phyloP scores from a whole-genome alignment of 2,888 invertebrate genomes.

The Tromatobia lineatoria region DNA sequence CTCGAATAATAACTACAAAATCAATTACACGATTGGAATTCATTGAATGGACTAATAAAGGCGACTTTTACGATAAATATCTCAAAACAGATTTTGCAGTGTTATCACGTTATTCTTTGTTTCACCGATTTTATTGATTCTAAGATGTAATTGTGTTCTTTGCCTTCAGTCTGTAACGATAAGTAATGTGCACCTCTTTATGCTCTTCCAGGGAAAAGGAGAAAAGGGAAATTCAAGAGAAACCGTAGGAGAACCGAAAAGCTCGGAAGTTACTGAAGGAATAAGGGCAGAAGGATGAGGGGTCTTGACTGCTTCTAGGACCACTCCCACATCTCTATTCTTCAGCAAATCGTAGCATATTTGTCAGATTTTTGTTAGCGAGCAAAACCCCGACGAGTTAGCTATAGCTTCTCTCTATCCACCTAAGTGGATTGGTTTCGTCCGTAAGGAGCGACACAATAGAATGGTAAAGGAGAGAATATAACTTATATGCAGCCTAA shows the following conservation, averaged over 20 bases:
- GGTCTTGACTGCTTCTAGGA: slow-evolving; percentile 51
- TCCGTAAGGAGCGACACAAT: slow-evolving; percentile 44
- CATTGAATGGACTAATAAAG: too few species aligned
- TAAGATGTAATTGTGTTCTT: slow-evolving; percentile 74
- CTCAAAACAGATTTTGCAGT: too few species aligned
- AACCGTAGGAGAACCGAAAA: slow-evolving; percentile 44
- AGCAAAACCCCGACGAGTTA: slow-evolving; percentile 77
- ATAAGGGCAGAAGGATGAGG: slow-evolving; percentile 24
- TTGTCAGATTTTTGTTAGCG: slow-evolving; percentile 85
- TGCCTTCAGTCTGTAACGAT: slow-evolving; percentile 77
- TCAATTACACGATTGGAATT: too few species aligned
- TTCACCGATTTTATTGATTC: not conserved
- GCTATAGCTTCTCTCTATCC: slow-evolving; percentile 8
- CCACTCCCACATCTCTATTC: slow-evolving; percentile 79
- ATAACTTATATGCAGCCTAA: slow-evolving; percentile 75
- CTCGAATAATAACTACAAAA: too few species aligned
- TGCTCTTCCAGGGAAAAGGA: slow-evolving; percentile 54
- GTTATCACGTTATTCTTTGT: too few species aligned
- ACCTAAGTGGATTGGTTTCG: slow-evolving; percentile 84
- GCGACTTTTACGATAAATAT: too few species aligned
- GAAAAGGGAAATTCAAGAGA: slow-evolving; percentile 6
- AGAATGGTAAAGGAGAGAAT: slow-evolving; percentile 10
- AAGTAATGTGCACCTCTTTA: slow-evolving; percentile 77
- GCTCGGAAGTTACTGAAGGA: slow-evolving; percentile 2
- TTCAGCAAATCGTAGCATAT: slow-evolving; percentile 84